Evolutionary conservation across 2,888 invertebrate genomes (phyloP), one percentile per base, ranked within the genome.

Genomic region (Nemoura dubitans): DNA sequence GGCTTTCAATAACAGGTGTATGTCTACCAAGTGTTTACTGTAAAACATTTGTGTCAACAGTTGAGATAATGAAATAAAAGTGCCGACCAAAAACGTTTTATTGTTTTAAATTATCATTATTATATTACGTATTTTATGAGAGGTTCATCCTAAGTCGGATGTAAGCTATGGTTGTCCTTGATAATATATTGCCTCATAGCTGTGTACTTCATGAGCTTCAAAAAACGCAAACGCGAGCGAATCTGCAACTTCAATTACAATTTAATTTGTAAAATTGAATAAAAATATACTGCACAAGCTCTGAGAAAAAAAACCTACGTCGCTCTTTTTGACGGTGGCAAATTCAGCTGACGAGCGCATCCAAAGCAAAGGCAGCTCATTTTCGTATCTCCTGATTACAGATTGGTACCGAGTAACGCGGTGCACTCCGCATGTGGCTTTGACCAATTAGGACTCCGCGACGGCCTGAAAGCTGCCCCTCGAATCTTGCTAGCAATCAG

Each of bases 41-140:
- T 59, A 59, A 59, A 59, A 59, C 59, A 59, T 59, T 59, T 59
- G 59, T 59, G 59, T 59, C 10, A 59, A 59, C 59, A 59, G 59
- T 59, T 59, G 59, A 59, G 59, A 59, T 59, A 59, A 59, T 59
- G 59, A 14, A 59, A 14, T 59, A 59, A 59, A 59, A 21, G 59
- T 59, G 59, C 59, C 59, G 59, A 59, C 59, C 21, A 21, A 59
- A 59, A 59, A 59, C 21, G 59, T 59, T 59, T 59, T 59, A 59
- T 59, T 59, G 59, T 59, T 59, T 21, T 59, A 10, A 21, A 59
- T 59, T 59, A 59, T 59, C 6, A 59, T 59, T 59, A 21, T 10
- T 59, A 21, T 21, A 59, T 59, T 59, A 21, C 21, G 59, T 16
- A 14, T 59, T 59, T 59, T 59, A 59, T 21, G 59, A 21, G 14